Evolutionary conservation across 2,888 invertebrate species (phyloP), one percentile per base, ranked within the genome.

Genomic region (Dichetophora obliterata): DNA sequence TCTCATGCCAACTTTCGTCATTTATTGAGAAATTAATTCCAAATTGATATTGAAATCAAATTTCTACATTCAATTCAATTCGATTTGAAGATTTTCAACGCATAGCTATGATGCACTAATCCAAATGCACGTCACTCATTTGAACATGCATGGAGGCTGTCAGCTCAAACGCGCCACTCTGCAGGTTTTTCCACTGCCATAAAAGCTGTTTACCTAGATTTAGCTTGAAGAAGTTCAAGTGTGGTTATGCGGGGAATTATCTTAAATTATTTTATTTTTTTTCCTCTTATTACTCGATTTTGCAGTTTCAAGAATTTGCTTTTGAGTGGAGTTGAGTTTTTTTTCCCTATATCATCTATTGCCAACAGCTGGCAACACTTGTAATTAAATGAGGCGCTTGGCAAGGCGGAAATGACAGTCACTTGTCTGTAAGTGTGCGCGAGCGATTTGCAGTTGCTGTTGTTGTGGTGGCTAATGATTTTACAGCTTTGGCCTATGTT

Each of bases 131-230:
- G 37, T 37, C 37, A 37, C 37, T 16, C 52, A 52, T 52, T 52
- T 52, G 52, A n/a, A 16, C 52, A 19, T 19, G 16, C 52, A 19
- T 19, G 16, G 1, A 19, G 52, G 5, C 52, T 19, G 52, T 52
- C 52, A 52, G 52, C 19, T 2, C n/a, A 52, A 37, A 37, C 19
- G n/a, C n/a, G 19, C n/a, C 52, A 5, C 5, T 6, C 52, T 52
- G 52, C 52, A 52, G 37, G 37, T 37, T 37, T 37, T 37, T 37
- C 37, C 5, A 37, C 37, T 8, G 52, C 52, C 52, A 52, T 63
- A 63, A 63, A 63, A 63, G 63, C 31, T 8, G 63, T 63, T 63
- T 63, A 63, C 63, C 63, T 63, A 63, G 27, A 63, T 63, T 63
- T 63, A 4, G 9, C 31, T 16, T 59, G 19, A n/a, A n/a, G 31